A percentile compares a stretch with the other conserved stretches of the same genome.
Conservation (phyloP, 2,113 vertebrate genomes). For the Pygoscelis adeliae region DNA sequence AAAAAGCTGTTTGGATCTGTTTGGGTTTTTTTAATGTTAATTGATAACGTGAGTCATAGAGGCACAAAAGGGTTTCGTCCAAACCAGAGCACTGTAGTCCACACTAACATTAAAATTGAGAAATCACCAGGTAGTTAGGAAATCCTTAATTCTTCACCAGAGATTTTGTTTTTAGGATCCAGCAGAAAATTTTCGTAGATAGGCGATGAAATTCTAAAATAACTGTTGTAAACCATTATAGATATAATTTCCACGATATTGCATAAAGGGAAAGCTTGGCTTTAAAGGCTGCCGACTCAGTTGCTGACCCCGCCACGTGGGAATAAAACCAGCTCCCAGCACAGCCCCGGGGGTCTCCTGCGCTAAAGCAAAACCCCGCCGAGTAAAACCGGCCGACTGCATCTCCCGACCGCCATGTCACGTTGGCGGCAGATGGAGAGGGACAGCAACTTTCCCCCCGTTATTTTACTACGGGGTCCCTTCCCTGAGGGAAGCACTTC, state of each 20-base stretch:
- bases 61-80: neutral
- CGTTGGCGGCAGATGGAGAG: accelerated
- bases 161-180: neutral
- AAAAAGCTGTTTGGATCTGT: neutral
- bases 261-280: neutral
- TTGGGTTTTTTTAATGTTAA: too few relatives aligned
- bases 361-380: too few relatives aligned
- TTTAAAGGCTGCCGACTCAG: neutral
- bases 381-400: accelerated
- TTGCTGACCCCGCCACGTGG: accelerated
- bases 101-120: neutral
- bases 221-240: neutral
- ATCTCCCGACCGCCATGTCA: accelerated
- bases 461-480: neutral
- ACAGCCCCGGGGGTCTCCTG: neutral
- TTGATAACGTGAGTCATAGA: neutral
- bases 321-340: too few relatives aligned
- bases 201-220: neutral
- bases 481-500: neutral
- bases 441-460: too few relatives aligned
- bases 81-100: too few relatives aligned
- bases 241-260: accelerated
- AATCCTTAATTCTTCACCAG: neutral
- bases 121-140: neutral
- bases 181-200: neutral